Conservation (phyloP, 2,113 vertebrate species). For the Polypterus senegalus region DNA sequence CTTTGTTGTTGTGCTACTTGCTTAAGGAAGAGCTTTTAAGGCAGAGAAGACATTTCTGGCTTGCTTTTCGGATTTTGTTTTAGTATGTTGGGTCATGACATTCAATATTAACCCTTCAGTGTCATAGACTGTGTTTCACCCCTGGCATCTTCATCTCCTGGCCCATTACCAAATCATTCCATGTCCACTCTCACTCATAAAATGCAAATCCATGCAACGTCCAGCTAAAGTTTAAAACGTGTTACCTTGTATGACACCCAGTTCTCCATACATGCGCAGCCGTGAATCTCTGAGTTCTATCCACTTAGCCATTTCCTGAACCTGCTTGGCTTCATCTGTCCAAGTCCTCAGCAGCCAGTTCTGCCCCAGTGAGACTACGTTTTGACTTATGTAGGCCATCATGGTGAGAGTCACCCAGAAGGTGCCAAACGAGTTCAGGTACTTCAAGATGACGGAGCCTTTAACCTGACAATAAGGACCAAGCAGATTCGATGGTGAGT, state of each 20-base stretch:
- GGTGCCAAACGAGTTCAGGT: conserved; percentile 37
- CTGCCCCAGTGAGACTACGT: conserved; percentile 32
- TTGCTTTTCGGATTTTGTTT: too few species aligned
- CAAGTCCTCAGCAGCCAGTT: conserved; percentile 41
- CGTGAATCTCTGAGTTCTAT: conserved; percentile 34
- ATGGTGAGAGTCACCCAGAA: conserved; percentile 30
- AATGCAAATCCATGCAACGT: background rate
- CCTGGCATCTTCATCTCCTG: too few species aligned
- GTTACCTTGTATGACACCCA: conserved; percentile 43
- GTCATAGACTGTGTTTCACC: too few species aligned
- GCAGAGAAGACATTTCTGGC: too few species aligned
- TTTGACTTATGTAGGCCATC: conserved; percentile 33
- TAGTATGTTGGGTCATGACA: too few species aligned
- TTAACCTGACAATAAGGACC: conserved; percentile 27
- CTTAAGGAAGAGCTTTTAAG: too few species aligned
- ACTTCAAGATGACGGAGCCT: conserved; percentile 32
- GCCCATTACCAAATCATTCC: too few species aligned
- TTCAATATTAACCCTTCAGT: too few species aligned
- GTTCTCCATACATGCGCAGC: conserved; percentile 32
- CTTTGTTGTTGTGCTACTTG: too few species aligned
- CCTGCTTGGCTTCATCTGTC: conserved; percentile 34
- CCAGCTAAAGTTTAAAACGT: background rate
- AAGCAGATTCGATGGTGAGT: background rate
- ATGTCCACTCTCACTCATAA: background rate
- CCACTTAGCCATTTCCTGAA: conserved; percentile 33